These are phyloP conservation scores for Drosophila nasuta DNA, from an alignment of 1,140 invertebrate species.

Conservation along the genomic window DNA sequence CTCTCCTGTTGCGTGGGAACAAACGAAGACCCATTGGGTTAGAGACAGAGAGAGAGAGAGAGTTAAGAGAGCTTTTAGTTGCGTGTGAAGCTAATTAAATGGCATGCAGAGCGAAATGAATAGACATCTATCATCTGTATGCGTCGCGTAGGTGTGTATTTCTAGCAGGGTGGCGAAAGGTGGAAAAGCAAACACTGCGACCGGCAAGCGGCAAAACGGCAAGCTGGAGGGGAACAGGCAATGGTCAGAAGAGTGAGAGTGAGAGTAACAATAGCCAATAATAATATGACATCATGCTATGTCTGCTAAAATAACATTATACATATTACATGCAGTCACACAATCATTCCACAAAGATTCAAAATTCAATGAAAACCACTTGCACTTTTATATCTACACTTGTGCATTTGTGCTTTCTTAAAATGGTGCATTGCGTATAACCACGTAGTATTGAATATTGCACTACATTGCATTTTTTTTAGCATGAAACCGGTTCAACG, in stretches of 20 bases:
- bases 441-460: not conserved
- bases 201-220: conserved; percentile 35
- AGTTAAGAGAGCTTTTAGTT: conserved; percentile 9
- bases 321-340: not conserved
- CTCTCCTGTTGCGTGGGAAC: not conserved
- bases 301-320: conserved; percentile 5
- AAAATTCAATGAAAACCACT: not conserved
- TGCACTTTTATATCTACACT: not conserved
- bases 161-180: conserved; percentile 29
- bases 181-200: conserved; percentile 44
- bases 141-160: not conserved
- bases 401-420: not conserved
- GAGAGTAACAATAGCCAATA: not conserved
- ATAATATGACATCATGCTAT: conserved; percentile 43
- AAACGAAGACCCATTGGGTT: not conserved
- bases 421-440: conserved; percentile 15
- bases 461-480: not conserved
- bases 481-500: conserved; percentile 30
- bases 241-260: conserved; percentile 8
- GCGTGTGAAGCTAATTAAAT: conserved; percentile 28
- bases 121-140: conserved; percentile 4
- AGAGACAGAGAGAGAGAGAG: not conserved
- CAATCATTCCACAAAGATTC: conserved; percentile 9
- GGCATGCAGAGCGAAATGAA: conserved; percentile 4
- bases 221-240: conserved; percentile 19